Evolutionary conservation across 1,140 invertebrate genomes (phyloP).

Genomic region (Cardiocondyla obscurior): DNA sequence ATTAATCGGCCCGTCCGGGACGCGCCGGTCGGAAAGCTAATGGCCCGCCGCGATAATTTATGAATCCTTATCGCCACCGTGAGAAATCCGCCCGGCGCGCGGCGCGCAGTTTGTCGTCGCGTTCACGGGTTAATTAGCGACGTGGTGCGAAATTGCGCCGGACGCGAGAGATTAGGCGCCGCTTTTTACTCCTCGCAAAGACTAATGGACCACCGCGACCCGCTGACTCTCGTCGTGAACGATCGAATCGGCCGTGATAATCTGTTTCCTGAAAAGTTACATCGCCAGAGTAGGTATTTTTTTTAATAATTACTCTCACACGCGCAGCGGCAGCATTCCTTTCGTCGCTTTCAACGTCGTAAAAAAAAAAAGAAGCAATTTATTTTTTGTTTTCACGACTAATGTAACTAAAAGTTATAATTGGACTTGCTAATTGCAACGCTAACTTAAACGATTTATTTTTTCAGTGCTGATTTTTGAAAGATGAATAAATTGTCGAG

Average conservation of each 20-base stretch:
- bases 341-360: background rate
- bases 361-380: background rate
- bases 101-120: constrained; percentile 35
- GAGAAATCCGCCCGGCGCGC: constrained; percentile 7
- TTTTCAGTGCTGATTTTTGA: background rate
- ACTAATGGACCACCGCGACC: constrained; percentile 19
- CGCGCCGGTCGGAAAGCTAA: constrained; percentile 34
- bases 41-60: constrained; percentile 44
- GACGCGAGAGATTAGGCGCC: constrained; percentile 35
- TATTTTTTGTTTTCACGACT: background rate
- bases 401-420: background rate
- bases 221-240: background rate
- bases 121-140: constrained; percentile 51
- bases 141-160: constrained; percentile 23
- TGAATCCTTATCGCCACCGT: constrained; percentile 42
- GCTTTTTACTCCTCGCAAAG: background rate
- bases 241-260: background rate
- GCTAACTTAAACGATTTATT: background rate
- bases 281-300: background rate
- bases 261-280: background rate
- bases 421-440: background rate
- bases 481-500: background rate
- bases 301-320: background rate
- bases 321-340: background rate
- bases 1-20: constrained; percentile 46